Evolutionary conservation across 2,888 invertebrate genomes (phyloP), one percentile per base, ranked within the genome.

Genomic region (Rhamphomyia laevipes): DNA sequence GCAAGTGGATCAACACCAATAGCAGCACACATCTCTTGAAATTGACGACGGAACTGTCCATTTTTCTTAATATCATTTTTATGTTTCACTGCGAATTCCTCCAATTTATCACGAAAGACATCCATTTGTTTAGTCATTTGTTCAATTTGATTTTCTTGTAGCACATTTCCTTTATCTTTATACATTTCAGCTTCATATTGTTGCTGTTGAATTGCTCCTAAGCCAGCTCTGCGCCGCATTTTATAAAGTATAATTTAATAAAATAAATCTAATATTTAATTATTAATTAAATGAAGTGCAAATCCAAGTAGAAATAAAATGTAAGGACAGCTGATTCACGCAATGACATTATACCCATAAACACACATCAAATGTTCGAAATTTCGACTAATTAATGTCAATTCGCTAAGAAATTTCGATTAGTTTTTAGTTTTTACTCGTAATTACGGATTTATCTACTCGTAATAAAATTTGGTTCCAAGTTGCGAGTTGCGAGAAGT

Each of bases 21-120:
- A 1, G 93, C 88, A 0, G 97, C 91, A 71, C 99, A 99, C 99
- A 99, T 99, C 70, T 95, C 92, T 62, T 95, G 95, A 66, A 99
- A 99, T 69, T 97, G 95, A 47, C 86, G 77, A 33, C 99, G 80
- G 64, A 99, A 99, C 60, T 89, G 86, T 0, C 95, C 81, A 67
- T 96, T 91, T 67, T 94, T 94, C 57, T 85, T 84, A 42, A 99
- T 99, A 64, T 96, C 95, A 58, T 77, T 86, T 63, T 92, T 91
- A 66, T 99, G 95, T 59, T 95, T 94, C 4, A 84, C 75, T 0
- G 99, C 95, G 67, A 99, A 99, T 58, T 94, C 91, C 68, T 97
- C 95, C 37, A 97, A 72, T 65, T 95, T 92, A 30, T 78, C 78
- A 53, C 90, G 81, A 65, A 99, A 96, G 2, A 87, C 84, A 53